phyloP scores from a whole-genome alignment of 2,113 vertebrate species.

The Serilophus lunatus region DNA sequence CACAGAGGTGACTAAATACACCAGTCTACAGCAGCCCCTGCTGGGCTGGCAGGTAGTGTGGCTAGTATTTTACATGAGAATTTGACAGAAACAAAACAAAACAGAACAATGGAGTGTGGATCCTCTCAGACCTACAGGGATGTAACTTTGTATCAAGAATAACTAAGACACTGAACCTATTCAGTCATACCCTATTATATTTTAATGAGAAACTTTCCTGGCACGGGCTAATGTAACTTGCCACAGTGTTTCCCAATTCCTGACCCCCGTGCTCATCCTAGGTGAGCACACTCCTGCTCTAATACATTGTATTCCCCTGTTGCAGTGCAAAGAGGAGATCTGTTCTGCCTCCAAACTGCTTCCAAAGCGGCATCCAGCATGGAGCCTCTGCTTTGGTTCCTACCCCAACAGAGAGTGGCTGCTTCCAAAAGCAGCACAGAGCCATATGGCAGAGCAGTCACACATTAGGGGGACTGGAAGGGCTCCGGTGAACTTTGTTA shows the following conservation, averaged over 20 bases:
- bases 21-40: rapidly evolving
- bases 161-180: neutral
- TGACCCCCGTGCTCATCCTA: neutral
- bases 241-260: neutral
- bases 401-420: neutral
- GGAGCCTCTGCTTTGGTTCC: neutral
- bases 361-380: neutral
- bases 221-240: neutral
- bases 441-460: conserved; percentile 28
- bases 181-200: neutral
- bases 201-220: neutral
- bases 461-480: neutral
- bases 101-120: neutral
- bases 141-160: neutral
- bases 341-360: neutral
- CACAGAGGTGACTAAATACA: neutral
- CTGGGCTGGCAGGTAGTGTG: neutral
- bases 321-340: neutral
- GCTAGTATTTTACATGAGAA: neutral
- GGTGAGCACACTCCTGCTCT: neutral
- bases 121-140: neutral
- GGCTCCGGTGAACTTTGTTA: conserved; percentile 43
- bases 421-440: neutral
- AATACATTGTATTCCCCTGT: neutral
- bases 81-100: neutral